Conservation (phyloP, 2,797 vertebrate species). For the Distichodus sexfasciatus region DNA sequence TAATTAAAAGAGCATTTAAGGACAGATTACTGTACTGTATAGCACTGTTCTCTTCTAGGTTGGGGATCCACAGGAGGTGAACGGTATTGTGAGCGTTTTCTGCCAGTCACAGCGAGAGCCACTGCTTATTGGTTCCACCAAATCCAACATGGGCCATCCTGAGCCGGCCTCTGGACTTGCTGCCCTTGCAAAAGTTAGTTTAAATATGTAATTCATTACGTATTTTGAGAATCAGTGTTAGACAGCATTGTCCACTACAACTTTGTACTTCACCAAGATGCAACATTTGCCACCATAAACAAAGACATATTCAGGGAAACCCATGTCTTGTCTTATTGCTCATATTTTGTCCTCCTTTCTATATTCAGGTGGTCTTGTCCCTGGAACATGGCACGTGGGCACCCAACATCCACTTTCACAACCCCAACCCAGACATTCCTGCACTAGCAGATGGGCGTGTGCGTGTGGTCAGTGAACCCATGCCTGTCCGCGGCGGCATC, state of each 20-base stretch:
- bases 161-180: constrained; percentile 93
- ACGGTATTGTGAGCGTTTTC: constrained; percentile 80
- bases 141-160: constrained; percentile 98
- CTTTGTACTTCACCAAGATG: neutral
- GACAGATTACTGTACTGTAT: neutral
- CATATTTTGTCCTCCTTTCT: no score
- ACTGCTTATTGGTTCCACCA: constrained; percentile 90
- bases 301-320: no score
- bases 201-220: neutral
- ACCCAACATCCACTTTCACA: constrained; percentile 89
- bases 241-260: no score
- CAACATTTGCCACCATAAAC: neutral
- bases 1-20: neutral
- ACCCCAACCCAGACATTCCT: constrained; percentile 87
- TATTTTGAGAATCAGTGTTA: no score
- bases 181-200: constrained; percentile 85
- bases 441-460: constrained; percentile 81
- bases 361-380: constrained; percentile 83
- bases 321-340: no score
- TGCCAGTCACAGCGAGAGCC: constrained; percentile 76
- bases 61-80: constrained; percentile 94
- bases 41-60: constrained; percentile 69
- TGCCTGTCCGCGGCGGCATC: constrained; percentile 80
- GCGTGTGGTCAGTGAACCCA: constrained; percentile 80
- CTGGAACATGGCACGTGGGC: constrained; percentile 90